Conservation (phyloP, 2,888 invertebrate genomes). For the Amphipyra berbera region DNA sequence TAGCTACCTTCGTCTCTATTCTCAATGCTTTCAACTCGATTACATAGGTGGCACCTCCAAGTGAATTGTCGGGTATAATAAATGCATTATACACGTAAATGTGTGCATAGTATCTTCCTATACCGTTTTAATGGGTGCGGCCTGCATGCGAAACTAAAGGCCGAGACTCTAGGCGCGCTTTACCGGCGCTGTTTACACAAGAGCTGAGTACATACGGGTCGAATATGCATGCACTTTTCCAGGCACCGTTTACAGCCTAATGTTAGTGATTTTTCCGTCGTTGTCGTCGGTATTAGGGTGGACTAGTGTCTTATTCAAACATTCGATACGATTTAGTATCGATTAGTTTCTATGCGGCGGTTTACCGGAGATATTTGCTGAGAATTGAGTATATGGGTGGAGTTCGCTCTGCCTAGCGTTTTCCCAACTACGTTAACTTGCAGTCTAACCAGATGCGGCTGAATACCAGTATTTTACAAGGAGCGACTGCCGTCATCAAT, state of each 20-base stretch:
- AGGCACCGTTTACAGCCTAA: constrained; percentile 8
- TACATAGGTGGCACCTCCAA: constrained; percentile 25
- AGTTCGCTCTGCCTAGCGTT: too few species aligned
- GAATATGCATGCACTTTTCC: constrained; percentile 24
- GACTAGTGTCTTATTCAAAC: too few species aligned
- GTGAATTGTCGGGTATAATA: constrained; percentile 29
- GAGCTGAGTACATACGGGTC: constrained; percentile 23
- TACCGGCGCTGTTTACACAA: constrained; percentile 26
- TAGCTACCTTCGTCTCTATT: too few species aligned
- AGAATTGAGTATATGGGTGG: too few species aligned
- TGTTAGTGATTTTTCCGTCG: constrained; percentile 4
- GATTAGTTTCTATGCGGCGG: too few species aligned
- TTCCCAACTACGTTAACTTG: too few species aligned
- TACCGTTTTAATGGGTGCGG: constrained; percentile 11
- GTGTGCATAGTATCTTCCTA: background rate
- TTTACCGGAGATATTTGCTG: too few species aligned
- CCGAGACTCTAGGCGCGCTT: constrained; percentile 11
- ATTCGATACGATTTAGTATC: too few species aligned
- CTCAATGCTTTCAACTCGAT: constrained; percentile 46
- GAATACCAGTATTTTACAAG: too few species aligned
- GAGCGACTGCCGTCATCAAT: too few species aligned
- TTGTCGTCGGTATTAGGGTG: background rate
- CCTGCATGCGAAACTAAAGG: constrained; percentile 19
- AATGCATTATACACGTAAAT: constrained; percentile 23
- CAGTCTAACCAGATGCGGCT: too few species aligned